Base-by-base conservation (phyloP, 2,113 vertebrate genomes). In the Numida meleagris region DNA sequence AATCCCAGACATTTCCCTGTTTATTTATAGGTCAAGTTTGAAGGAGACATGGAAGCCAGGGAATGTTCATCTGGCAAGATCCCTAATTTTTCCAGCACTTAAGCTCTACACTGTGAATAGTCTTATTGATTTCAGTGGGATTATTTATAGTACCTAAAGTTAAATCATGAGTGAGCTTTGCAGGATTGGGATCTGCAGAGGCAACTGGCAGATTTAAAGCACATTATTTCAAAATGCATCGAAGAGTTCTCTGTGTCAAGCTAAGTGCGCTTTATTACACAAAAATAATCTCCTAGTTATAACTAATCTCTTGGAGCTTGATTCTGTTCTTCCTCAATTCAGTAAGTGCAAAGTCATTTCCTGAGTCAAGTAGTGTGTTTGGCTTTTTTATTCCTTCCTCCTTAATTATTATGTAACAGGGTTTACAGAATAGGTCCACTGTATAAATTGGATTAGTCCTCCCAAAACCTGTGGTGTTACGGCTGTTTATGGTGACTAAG, bases 271-370 rank as follows among this genome's bases (percentile, higher is more conserved):
- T 76, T 85, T 76, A 85, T 87, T 68, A 58, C 45, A 76, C 19
- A 38, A 76, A 82, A 31, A 21, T 89, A 71, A 96, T 96, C 82
- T 91, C n/a, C 50, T 46, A 66, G 86, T 79, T 93, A 77, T 10
- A 89, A 43, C 63, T 94, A 55, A 91, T 79, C 71, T 89, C 63
- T 51, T 55, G 43, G 38, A 95, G 36, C 43, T 66, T 75, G 61
- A 38, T 55, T 91, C 61, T 81, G 7, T 48, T 93, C 91, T 61
- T 72, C 46, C 43, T 84, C 24, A 24, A 86, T 91, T 86, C 53
- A 66, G 31, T 34, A 57, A 79, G 6, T 58, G 76, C n/a, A 62
- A 81, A 93, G 50, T 58, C 77, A 43, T 72, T 93, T 76, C 70
- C 62, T 75, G 73, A 88, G 68, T 95, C 43, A 48, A 75, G 58